Evolutionary conservation across 2,888 invertebrate genomes (phyloP), one percentile per base, ranked within the genome.

Genomic region (Arenicola marina): DNA sequence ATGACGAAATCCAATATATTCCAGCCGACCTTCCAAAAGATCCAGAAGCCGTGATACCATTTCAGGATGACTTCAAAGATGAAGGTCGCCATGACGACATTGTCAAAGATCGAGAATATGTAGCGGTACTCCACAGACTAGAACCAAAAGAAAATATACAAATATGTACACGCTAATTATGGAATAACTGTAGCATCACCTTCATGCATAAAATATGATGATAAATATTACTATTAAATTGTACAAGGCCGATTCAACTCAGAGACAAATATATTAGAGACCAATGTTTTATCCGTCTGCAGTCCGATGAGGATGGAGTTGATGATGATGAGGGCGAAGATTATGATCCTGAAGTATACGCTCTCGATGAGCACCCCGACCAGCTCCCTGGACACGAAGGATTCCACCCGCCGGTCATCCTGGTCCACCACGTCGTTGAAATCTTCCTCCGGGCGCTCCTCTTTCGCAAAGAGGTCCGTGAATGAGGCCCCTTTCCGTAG

Each of bases 21-120:
- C 78, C 78, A 79, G 24, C 70, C 66, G n/a, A 71, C 73, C 67
- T 72, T 73, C 79, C 79, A 79, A 68, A 78, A 79, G 45, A 78
- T 61, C 46, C 70, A 69, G 63, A 79, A 79, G 43, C 75, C 76
- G 60, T 71, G 65, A 55, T 76, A 72, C 78, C 78, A 78, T 63
- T 78, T 78, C 24, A 78, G 59, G 21, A 76, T 51, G 26, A 78
- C 74, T 65, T 78, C 78, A 57, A 72, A 73, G 34, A 75, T 67
- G 61, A 78, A 78, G n/a, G 73, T 71, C 7, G 73, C 70, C 55
- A 78, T 56, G 24, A 78, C 73, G 11, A 74, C 55, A 53, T 75
- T 71, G 62, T 77, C 78, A 4, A 77, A 60, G n/a, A 76, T 61
- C 38, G 57, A 43, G 56, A 77, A 75, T 24, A 62, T 21, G n/a